These are phyloP conservation scores for Trachymyrmex cornetzi DNA, from an alignment of 1,140 invertebrate species.

Conservation along the genomic window DNA sequence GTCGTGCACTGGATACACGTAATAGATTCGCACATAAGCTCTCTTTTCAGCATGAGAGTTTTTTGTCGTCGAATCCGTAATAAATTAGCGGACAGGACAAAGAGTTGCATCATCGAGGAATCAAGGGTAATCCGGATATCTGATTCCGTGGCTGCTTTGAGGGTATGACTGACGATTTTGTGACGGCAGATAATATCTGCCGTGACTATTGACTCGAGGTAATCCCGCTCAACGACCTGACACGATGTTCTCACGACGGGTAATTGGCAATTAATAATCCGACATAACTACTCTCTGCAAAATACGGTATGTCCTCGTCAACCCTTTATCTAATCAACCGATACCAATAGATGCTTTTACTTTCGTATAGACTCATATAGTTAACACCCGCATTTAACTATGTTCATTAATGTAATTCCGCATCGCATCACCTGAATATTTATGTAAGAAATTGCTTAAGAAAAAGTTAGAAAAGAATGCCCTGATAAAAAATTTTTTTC, in stretches of 20 bases:
- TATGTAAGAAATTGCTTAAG: no score
- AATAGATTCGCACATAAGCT: neutral
- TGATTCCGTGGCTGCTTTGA: constrained; percentile 21
- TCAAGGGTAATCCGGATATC: constrained; percentile 23
- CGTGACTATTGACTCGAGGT: constrained; percentile 58
- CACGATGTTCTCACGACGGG: constrained; percentile 36
- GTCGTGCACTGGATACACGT: neutral
- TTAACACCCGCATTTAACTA: neutral
- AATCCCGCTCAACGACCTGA: constrained; percentile 27
- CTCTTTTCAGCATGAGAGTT: neutral
- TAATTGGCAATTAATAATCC: constrained; percentile 54
- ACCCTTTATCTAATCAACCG: constrained; percentile 8
- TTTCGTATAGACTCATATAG: neutral
- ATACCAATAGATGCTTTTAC: neutral
- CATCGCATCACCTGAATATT: neutral
- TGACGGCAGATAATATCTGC: constrained; percentile 51
- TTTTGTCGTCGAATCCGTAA: constrained; percentile 19
- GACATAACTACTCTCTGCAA: neutral
- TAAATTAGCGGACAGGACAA: constrained; percentile 19
- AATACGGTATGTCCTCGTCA: constrained; percentile 13
- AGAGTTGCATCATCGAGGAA: constrained; percentile 6
- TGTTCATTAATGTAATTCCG: neutral
- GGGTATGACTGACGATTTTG: constrained; percentile 41
- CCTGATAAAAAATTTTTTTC: no score
- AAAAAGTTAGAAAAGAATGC: no score